Evolutionary conservation across 2,113 vertebrate genomes (phyloP).

Genomic region (Xenopus tropicalis): UCB_Xtro_10.0 CM004445.2:62994001-62994500

Average conservation of each 20-base stretch:
- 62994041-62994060: slow-evolving; percentile 55
- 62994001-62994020: slow-evolving; percentile 48
- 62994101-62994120: slow-evolving; percentile 52
- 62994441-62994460: no score
- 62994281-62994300: no score
- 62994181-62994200: slow-evolving; percentile 53
- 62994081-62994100: slow-evolving; percentile 51
- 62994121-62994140: slow-evolving; percentile 54
- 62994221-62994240: background rate
- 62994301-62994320: no score
- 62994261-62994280: no score
- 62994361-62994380: no score
- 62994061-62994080: slow-evolving; percentile 50
- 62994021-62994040: slow-evolving; percentile 49
- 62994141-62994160: slow-evolving; percentile 41
- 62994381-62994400: no score
- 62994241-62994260: background rate
- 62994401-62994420: no score
- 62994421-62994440: no score
- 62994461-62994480: no score
- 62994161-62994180: slow-evolving; percentile 43
- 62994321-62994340: no score
- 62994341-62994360: no score
- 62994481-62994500: no score
- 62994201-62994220: slow-evolving; percentile 47